These are phyloP conservation scores for Eupithecia pulchellata DNA, from an alignment of 2,888 invertebrate species.

Conservation along the genomic window DNA sequence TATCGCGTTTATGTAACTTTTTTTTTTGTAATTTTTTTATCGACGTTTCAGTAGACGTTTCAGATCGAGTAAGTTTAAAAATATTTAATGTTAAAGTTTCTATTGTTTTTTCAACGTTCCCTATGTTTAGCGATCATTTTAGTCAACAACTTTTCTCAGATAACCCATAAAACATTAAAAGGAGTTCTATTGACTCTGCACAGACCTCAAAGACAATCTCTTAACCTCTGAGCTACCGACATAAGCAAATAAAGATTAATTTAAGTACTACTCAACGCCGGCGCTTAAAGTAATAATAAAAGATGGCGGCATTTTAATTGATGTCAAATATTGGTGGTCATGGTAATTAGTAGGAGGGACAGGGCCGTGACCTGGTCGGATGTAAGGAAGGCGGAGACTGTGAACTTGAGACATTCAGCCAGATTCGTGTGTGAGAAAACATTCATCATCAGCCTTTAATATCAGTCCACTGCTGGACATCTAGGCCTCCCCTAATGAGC, in stretches of 20 bases:
- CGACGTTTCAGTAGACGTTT: too few relatives aligned
- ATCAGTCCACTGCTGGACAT: too few relatives aligned
- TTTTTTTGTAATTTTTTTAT: too few relatives aligned
- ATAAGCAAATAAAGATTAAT: slow-evolving; percentile 9
- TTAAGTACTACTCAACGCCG: slow-evolving; percentile 23
- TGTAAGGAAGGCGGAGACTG: background rate
- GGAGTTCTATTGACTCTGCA: background rate
- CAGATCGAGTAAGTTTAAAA: too few relatives aligned
- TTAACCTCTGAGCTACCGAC: slow-evolving; percentile 1
- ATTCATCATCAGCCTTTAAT: too few relatives aligned
- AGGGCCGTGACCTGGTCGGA: slow-evolving; percentile 50
- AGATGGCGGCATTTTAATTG: slow-evolving; percentile 67
- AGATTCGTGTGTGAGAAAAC: too few relatives aligned
- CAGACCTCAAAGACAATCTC: background rate
- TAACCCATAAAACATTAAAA: background rate
- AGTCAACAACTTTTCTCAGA: background rate
- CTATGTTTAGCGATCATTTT: background rate
- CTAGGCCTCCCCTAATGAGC: too few relatives aligned
- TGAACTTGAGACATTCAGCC: slow-evolving; percentile 7
- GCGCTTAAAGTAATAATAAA: slow-evolving; percentile 57
- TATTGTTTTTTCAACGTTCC: too few relatives aligned
- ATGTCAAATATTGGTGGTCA: slow-evolving; percentile 79
- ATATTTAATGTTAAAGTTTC: too few relatives aligned
- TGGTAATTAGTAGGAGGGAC: slow-evolving; percentile 63
- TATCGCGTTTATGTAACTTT: too few relatives aligned